phyloP scores from a whole-genome alignment of 2,888 invertebrate genomes.

The Emmelina monodactyla region DNA sequence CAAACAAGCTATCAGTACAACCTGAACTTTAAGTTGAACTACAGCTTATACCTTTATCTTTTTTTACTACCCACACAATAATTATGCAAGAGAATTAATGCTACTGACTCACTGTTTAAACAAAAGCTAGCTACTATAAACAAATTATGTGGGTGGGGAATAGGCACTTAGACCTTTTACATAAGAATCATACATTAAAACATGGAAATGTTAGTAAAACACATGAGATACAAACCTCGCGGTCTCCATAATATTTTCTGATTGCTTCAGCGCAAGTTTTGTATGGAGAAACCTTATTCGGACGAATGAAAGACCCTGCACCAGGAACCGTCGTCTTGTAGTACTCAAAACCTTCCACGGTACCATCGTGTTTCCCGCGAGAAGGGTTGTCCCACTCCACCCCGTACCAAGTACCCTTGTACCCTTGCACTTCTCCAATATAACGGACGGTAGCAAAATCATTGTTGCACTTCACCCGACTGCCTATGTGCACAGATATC shows the following conservation, averaged over 20 bases:
- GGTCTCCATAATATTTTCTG: conserved; percentile 49
- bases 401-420: conserved; percentile 85
- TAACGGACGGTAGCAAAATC: conserved; percentile 71
- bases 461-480: conserved; percentile 46
- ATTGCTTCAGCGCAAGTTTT: conserved; percentile 79
- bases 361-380: conserved; percentile 94
- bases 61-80: too few relatives aligned
- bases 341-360: conserved; percentile 80
- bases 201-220: too few relatives aligned
- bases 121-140: too few relatives aligned
- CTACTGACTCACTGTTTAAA: too few relatives aligned
- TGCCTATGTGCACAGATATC: conserved; percentile 53
- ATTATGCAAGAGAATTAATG: too few relatives aligned
- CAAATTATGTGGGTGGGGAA: conserved; percentile 22
- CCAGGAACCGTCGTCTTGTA: conserved; percentile 79
- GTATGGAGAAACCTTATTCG: conserved; percentile 79
- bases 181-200: too few relatives aligned
- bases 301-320: conserved; percentile 89
- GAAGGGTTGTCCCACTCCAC: conserved; percentile 94
- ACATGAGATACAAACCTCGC: conserved; percentile 39
- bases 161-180: too few relatives aligned
- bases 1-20: too few relatives aligned
- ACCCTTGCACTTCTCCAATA: conserved; percentile 76
- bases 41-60: too few relatives aligned
- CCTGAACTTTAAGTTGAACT: too few relatives aligned